Evolutionary conservation across 1,140 invertebrate genomes (phyloP).

Genomic region (Drosophila ohnishii): DNA sequence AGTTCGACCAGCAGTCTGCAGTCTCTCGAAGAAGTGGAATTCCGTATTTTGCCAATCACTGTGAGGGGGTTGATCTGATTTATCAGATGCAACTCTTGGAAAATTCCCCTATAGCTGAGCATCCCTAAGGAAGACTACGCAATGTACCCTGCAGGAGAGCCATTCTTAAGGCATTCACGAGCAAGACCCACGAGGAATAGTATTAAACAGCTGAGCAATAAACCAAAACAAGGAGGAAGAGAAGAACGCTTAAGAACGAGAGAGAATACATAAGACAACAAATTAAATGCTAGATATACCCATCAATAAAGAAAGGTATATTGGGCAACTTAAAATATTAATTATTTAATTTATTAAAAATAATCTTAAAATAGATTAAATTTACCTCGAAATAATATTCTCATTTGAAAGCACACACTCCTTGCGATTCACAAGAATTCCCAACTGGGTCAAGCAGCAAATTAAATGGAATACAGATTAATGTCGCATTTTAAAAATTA

Average conservation of each 20-base stretch:
- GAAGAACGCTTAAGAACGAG: slow-evolving; percentile 6
- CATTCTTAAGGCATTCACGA: background rate
- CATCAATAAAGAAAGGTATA: background rate
- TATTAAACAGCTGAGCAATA: slow-evolving; percentile 26
- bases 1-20: slow-evolving; percentile 1
- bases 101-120: slow-evolving; percentile 1
- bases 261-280: slow-evolving; percentile 2
- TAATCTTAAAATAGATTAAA: background rate
- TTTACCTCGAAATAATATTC: background rate
- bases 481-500: background rate
- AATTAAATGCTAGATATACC: slow-evolving; percentile 11
- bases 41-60: slow-evolving; percentile 4
- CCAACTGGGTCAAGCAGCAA: background rate
- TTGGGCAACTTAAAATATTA: background rate
- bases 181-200: slow-evolving; percentile 1
- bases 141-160: slow-evolving; percentile 8
- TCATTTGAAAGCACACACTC: too few species aligned
- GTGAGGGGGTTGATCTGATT: slow-evolving; percentile 5
- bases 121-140: slow-evolving; percentile 1
- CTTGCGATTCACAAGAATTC: background rate
- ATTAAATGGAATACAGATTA: too few species aligned
- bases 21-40: too few species aligned
- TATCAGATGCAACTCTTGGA: background rate
- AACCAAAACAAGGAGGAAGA: slow-evolving; percentile 22
- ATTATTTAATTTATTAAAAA: background rate